Base-by-base conservation (phyloP, 1,140 invertebrate species). In the Eubasilissa regina region DNA sequence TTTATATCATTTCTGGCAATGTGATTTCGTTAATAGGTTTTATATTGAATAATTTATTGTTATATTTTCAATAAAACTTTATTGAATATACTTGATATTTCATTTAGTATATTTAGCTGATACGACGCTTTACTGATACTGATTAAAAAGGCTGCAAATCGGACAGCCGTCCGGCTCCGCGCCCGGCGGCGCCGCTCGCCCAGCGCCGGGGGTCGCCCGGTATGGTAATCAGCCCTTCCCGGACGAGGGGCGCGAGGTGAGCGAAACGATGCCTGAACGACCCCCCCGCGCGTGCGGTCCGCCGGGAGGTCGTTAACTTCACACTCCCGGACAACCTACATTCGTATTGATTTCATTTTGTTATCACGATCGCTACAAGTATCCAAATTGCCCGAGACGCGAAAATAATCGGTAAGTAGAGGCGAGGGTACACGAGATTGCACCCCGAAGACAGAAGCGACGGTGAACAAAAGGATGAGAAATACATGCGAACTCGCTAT, bases 11-110 rank as follows among this genome's bases (percentile, higher is more conserved):
- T 44, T 73, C 48, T 48, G 44, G 66, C 25, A 13, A 47, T 66
- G 75, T 77, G 75, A 77, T 77, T 77, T 77, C 60, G 62, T 77
- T 66, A 48, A 68, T 66, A 77, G 62, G 62, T 77, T 77, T 77
- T 77, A 68, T 77, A 77, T 35, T 66, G 62, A 68, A 77, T 77
- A 48, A 66, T 77, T 77, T 77, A 77, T 77, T 68, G 75, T 77
- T 77, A 77, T 68, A 77, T 77, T 77, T 77, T 60, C 60, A 77
- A 68, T 77, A 77, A 77, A 77, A 77, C 53, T 74, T 43, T 74
- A 74, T 25, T 56, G 66, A 70, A 48, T 21, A 25, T 11, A 43
- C 60, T 3, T 3, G 19, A 25, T 43, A 12, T 43, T 35, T 25
- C 12, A 25, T 19, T 21, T 55, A 55, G 19, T 55, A 17, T 15